Base-by-base conservation (phyloP, 2,888 invertebrate genomes). In the Hypolimnas misippus region DNA sequence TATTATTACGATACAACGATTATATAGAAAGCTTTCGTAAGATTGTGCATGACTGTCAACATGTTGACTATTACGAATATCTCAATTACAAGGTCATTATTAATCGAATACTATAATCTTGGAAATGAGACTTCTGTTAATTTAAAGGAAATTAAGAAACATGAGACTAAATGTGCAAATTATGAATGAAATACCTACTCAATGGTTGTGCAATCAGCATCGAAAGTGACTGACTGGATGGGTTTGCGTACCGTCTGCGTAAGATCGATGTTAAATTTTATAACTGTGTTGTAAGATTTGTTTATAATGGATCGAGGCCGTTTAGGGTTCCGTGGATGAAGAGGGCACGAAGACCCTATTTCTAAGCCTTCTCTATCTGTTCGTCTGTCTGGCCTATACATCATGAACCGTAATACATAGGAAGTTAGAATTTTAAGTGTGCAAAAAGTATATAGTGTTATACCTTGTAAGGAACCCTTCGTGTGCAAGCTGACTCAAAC, bases 191-290 rank as follows among this genome's bases (percentile, higher is more conserved):
- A n/a, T n/a, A n/a, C n/a, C n/a, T n/a, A n/a, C n/a, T n/a, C n/a
- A 62, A 68, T 56, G 62, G 46, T 74, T 73, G 68, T 68, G 69
- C 69, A 76, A 72, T 57, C 72, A 5, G 69, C 72, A 86, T 83
- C 86, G 87, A 87, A 88, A 87, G 87, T 88, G 83, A 77, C 77
- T 78, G 67, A 65, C 70, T n/a, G n/a, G n/a, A n/a, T 70, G 75
- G 72, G 75, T 67, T 64, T 67, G 3, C 35, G 79, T 82, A 84
- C 76, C 66, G 83, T 75, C 73, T 65, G 78, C 77, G 77, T 63
- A 71, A 67, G 61, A 57, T 38, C 35, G 21, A 40, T 49, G 58
- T 57, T 53, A 61, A 57, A 56, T 53, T 64, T 59, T 55, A 59
- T 63, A 42, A 55, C 51, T 25, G 25, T 60, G 35, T 49, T 42